Base-by-base conservation (phyloP, 2,888 invertebrate genomes). In the Sturmia bella region DNA sequence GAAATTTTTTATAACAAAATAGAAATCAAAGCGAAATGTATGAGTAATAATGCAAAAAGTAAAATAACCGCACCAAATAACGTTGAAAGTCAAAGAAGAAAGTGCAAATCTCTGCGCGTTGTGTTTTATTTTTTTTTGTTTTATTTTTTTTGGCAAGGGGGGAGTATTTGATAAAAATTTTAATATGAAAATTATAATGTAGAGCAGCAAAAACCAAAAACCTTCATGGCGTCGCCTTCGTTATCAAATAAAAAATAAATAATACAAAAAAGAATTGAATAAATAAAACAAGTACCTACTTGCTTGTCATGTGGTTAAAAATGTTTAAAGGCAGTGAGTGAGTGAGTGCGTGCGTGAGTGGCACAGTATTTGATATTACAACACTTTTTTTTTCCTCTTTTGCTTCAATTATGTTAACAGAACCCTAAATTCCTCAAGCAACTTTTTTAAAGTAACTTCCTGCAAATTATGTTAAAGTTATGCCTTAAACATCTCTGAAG, bases 231-330 rank as follows among this genome's bases (percentile, higher is more conserved):
- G 41, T 69, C 56, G 32, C 37, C 66, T 19, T 43, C 43, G 61
- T 56, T 64, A 68, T 64, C 66, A 76, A 56, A 63, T 61, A 37
- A 68, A 64, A 57, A 43, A 24, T 57, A 45, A 73, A 68, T 15
- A 76, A 54, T 7, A 32, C 5, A 7, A 7, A 54, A 12, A 57
- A 45, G 45, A 27, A 32, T 24, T 24, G 61, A 61, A 68, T 39
- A 56, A 64, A 64, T 19, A 24, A 48, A 21, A 70, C 27, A 77
- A 45, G n/a, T n/a, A n/a, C n/a, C n/a, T 13, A 27, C 15, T 59
- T 72, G 61, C 43, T 66, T 78, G 78, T 81, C 81, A 81, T 73
- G 81, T 73, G 81, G 37, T 81, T 77, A 37, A 61, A 56, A 37
- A 56, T 64, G 1, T 32, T 74, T 17, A 13, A 15, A 17, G 37